Base-by-base conservation (phyloP, 1,140 invertebrate genomes). In the Cydia splendana region DNA sequence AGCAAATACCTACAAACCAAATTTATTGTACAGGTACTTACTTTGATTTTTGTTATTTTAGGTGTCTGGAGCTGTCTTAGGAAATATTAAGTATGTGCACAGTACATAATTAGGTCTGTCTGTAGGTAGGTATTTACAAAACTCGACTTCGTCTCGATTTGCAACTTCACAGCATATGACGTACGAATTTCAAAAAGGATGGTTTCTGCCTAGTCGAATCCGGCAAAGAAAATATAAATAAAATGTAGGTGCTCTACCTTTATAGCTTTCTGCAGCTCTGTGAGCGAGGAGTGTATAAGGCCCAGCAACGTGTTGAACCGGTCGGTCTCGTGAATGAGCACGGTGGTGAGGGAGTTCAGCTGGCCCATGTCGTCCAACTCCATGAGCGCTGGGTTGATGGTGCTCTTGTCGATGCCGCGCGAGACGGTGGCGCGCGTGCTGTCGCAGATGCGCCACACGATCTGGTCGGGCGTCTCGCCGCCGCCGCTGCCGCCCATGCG, bases 241-340 rank as follows among this genome's bases (percentile, higher is more conserved):
- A 65, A 65, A 15, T 65, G 4, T 65, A 65, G 20, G 74, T 62
- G 57, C 28, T 24, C 74, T 77, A 93, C 92, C 87, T 95, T 96
- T 62, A 98, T 98, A 3, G 97, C 97, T 91, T 97, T 97, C 88
- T 97, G 94, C 53, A 98, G 89, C 83, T 97, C 95, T 34, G 93
- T 92, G 79, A 98, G 94, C 0, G 96, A 97, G 15, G 88, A 89
- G 88, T 97, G 95, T 69, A 98, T 95, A 65, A 96, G 94, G 57
- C 82, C 85, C 4, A 98, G 88, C 1, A 98, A 91, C 83, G 95
- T 96, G 87, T 98, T 98, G 84, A 97, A 98, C 77, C 97, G 93
- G 80, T 98, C 97, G 0, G 97, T 95, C 93, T 98, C 97, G 90
- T 98, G 97, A 28, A 96, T 87, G 42, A 98, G 92, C 9, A 98